Conservation (phyloP, 2,888 invertebrate genomes). For the Dromius quadrimaculatus region DNA sequence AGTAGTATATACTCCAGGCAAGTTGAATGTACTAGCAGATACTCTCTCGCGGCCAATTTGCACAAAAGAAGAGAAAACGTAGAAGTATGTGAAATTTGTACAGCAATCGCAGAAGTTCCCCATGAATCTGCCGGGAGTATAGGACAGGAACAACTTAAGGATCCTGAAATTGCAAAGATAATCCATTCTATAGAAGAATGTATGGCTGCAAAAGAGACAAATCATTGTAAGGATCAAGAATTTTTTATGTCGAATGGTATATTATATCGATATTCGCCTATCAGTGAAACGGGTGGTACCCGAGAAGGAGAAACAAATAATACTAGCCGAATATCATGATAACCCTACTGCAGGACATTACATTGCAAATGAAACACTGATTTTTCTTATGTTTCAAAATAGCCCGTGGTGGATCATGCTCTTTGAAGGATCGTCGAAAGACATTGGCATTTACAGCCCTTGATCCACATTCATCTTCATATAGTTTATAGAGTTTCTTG, state of each 20-base stretch:
- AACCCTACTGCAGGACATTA: slow-evolving; percentile 41
- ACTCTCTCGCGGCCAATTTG: slow-evolving; percentile 56
- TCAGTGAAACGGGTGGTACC: slow-evolving; percentile 53
- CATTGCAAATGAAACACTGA: slow-evolving; percentile 41
- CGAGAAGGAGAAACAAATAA: slow-evolving; percentile 35
- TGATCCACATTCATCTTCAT: no score
- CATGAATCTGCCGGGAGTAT: background rate
- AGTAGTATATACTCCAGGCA: slow-evolving; percentile 61
- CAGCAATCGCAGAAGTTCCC: slow-evolving; percentile 2
- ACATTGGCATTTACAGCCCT: no score
- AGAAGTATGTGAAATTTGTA: slow-evolving; percentile 4
- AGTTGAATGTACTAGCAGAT: slow-evolving; percentile 61
- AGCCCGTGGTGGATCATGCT: no score
- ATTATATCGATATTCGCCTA: slow-evolving; percentile 48
- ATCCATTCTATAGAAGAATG: slow-evolving; percentile 28
- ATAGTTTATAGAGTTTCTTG: no score
- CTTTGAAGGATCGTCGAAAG: no score
- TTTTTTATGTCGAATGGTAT: slow-evolving; percentile 40
- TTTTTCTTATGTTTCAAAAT: no score
- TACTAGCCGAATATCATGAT: slow-evolving; percentile 56
- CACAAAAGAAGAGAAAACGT: no score
- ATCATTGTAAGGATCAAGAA: background rate
- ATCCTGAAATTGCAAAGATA: slow-evolving; percentile 46
- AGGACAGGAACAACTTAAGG: slow-evolving; percentile 46
- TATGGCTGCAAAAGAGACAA: background rate